phyloP scores from a whole-genome alignment of 2,797 vertebrate species.

The Pipistrellus pipistrellus region DNA sequence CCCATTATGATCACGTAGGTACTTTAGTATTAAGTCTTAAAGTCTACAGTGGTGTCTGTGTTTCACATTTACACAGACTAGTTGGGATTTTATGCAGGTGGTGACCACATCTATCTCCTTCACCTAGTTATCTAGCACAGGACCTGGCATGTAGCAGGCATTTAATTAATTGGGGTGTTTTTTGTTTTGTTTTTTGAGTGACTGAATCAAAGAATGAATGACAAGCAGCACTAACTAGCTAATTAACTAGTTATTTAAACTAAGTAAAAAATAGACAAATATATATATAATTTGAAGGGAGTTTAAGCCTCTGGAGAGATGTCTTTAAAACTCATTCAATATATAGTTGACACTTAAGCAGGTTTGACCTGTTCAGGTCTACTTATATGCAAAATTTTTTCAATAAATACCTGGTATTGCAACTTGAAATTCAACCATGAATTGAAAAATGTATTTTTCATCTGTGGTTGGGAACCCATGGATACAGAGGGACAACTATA shows the following conservation, averaged over 20 bases:
- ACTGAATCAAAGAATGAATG: not conserved
- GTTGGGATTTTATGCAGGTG: not conserved
- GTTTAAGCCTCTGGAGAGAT: conserved; percentile 39
- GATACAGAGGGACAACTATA: not conserved
- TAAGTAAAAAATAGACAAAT: conserved; percentile 2
- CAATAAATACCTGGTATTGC: not conserved
- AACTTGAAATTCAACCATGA: not conserved
- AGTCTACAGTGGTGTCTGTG: not conserved
- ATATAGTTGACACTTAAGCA: not conserved
- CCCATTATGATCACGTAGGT: conserved; percentile 4
- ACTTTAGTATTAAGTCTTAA: conserved; percentile 4
- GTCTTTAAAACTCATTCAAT: conserved; percentile 4
- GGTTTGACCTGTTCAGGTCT: not conserved
- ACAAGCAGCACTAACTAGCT: not conserved
- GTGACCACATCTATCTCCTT: not conserved
- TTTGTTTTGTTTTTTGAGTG: not conserved
- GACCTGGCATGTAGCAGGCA: not conserved
- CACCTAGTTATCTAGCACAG: not conserved
- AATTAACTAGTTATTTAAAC: conserved; percentile 30
- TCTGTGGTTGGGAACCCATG: not conserved
- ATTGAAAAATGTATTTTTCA: not conserved
- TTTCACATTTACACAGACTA: conserved; percentile 25
- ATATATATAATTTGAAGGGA: conserved; percentile 18
- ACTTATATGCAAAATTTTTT: not conserved
- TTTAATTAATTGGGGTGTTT: not conserved